Evolutionary conservation across 2,888 invertebrate genomes (phyloP).

Genomic region (Zeuzera pyrina): DNA sequence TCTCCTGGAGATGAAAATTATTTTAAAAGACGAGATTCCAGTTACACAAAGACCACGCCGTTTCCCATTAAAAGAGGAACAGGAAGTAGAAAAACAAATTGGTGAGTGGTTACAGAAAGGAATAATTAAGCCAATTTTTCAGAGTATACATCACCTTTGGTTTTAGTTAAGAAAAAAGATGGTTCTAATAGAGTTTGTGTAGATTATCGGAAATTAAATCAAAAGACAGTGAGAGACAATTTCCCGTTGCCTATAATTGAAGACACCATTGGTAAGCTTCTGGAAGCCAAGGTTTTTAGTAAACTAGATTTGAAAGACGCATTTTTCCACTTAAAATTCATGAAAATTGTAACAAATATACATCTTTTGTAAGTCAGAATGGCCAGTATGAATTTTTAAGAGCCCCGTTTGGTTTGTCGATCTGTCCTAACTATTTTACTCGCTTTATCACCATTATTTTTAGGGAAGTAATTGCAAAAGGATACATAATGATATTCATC

Average conservation of each 20-base stretch:
- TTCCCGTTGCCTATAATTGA: conserved; percentile 36
- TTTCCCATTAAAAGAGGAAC: conserved; percentile 12
- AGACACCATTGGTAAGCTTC: conserved; percentile 36
- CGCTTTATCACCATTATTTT: conserved; percentile 27
- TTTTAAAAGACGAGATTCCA: conserved; percentile 17
- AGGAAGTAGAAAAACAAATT: conserved; percentile 12
- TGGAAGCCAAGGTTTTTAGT: conserved; percentile 15
- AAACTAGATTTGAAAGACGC: conserved; percentile 28
- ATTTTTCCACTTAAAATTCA: conserved; percentile 32
- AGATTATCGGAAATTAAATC: conserved; percentile 36
- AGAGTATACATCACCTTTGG: conserved; percentile 16
- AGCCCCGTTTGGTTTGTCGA: conserved; percentile 39
- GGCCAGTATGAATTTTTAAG: conserved; percentile 40
- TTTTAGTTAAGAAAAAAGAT: conserved; percentile 16
- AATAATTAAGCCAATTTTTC: conserved; percentile 12
- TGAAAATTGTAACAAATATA: conserved; percentile 25
- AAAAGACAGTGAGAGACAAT: conserved; percentile 28
- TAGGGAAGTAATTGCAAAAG: conserved; percentile 15
- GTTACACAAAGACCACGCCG: conserved; percentile 17
- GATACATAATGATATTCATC: conserved; percentile 11
- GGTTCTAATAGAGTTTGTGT: conserved; percentile 24
- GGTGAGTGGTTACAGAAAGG: conserved; percentile 12
- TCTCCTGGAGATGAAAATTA: conserved; percentile 16
- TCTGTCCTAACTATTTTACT: conserved; percentile 30
- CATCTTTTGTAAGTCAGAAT: conserved; percentile 32